Conservation (phyloP, 2,113 vertebrate genomes). For the Eulemur rufifrons region DNA sequence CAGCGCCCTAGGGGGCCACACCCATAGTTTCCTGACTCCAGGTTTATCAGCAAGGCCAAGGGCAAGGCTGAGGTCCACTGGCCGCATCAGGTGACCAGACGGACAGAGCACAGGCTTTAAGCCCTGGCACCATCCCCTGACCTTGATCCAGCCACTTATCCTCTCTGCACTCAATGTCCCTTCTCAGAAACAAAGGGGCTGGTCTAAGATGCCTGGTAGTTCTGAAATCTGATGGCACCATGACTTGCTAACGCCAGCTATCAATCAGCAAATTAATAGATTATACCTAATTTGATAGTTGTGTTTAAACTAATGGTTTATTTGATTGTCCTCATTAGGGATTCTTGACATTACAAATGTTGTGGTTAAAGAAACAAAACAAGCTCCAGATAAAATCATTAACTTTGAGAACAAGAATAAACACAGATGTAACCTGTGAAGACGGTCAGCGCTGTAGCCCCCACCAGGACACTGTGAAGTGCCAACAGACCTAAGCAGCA, state of each 20-base stretch:
- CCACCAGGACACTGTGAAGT: fast-evolving
- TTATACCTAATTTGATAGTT: neutral
- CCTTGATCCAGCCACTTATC: neutral
- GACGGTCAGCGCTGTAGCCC: fast-evolving
- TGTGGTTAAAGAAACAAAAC: neutral
- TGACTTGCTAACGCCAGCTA: neutral
- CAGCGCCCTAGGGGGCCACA: neutral
- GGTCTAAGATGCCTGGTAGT: neutral
- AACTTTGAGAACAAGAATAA: neutral
- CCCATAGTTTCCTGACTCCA: neutral
- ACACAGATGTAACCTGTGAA: fast-evolving
- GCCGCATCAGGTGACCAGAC: neutral
- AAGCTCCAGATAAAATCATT: neutral
- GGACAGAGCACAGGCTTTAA: neutral
- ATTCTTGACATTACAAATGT: neutral
- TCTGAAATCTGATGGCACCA: neutral
- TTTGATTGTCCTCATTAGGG: neutral
- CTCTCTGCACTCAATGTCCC: neutral
- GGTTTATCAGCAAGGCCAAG: neutral
- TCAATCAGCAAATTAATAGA: neutral
- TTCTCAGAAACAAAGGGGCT: neutral
- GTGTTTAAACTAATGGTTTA: constrained; percentile 12
- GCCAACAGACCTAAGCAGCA: neutral
- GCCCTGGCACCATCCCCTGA: neutral
- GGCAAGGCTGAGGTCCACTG: fast-evolving